Evolutionary conservation across 2,797 vertebrate genomes (phyloP), one percentile per base, ranked within the genome.

Genomic region (Spea hammondii): DNA sequence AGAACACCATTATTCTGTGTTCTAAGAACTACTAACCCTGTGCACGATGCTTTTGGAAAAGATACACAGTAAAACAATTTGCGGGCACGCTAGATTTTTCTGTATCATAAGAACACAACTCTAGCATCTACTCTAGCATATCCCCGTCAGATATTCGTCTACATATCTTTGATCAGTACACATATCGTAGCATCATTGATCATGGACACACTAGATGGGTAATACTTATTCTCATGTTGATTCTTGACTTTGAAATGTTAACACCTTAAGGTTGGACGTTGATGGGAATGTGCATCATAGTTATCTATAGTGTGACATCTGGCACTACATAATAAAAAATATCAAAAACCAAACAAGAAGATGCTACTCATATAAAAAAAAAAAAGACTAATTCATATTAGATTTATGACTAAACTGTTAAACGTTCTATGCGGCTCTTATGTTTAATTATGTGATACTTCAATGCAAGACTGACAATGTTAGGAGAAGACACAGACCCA

Each of bases 361-460:
- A 48, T 12, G 55, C 44, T 17, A 32, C 32, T 32, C 32, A 32
- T 32, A 32, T 32, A 17, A 17, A 17, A 17, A 17, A 17, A 17
- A 17, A 17, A 17, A 17, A 17, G 17, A 17, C 17, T 17, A 32
- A 32, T 32, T 32, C 32, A 32, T 32, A 32, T 32, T 32, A 32
- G 32, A 1, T 32, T 32, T 0, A 32, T 74, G 73, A 79, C 65
- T 66, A 65, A 65, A 49, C 49, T 9, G 9, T 53, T 64, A 14
- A 48, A 45, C 17, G 47, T 71, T 72, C 54, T 47, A 69, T 65
- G 17, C 14, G 54, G 8, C 64, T 65, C 4, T 12, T 67, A 60
- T 69, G 13, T 80, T 66, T 80, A 80, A 64, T 75, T 75, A 60
- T 17, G 46, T 60, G 60, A 76, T 55, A 60, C 69, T 60, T 72